A percentile compares a stretch with the other conserved stretches of the same genome.
These are phyloP conservation scores for Grus americana DNA, from an alignment of 2,113 vertebrate genomes.

Conservation along the genomic window DNA sequence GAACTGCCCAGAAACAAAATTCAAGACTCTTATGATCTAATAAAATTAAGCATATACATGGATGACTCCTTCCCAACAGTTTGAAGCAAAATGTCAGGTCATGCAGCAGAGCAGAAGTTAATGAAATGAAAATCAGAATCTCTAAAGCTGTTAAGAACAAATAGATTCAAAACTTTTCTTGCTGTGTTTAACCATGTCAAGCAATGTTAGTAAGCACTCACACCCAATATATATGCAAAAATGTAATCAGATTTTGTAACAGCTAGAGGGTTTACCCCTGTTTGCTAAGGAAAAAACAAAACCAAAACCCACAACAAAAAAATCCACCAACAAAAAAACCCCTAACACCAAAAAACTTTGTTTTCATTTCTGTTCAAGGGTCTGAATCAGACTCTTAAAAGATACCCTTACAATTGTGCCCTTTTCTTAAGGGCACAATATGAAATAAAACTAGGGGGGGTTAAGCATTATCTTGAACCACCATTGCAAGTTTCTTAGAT, in stretches of 20 bases:
- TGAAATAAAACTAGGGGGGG: neutral
- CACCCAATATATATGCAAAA: neutral
- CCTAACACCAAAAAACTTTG: neutral
- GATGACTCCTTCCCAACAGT: neutral
- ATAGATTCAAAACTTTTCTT: neutral
- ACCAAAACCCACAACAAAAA: no score
- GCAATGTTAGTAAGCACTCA: neutral
- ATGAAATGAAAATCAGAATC: neutral
- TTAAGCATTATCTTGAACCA: neutral
- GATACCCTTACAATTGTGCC: neutral
- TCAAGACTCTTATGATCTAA: neutral
- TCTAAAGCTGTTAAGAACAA: neutral
- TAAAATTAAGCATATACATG: neutral
- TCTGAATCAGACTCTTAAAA: neutral
- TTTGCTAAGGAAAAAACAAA: neutral
- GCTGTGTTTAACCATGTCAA: neutral
- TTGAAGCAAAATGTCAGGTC: neutral
- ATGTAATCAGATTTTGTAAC: neutral
- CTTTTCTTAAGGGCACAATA: neutral
- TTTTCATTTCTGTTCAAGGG: neutral
- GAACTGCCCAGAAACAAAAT: neutral
- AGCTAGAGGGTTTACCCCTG: neutral
- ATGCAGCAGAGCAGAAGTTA: neutral
- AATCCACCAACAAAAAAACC: neutral
- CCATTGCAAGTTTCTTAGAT: neutral